phyloP scores from a whole-genome alignment of 2,113 vertebrate species.

The Notechis scutatus region DNA sequence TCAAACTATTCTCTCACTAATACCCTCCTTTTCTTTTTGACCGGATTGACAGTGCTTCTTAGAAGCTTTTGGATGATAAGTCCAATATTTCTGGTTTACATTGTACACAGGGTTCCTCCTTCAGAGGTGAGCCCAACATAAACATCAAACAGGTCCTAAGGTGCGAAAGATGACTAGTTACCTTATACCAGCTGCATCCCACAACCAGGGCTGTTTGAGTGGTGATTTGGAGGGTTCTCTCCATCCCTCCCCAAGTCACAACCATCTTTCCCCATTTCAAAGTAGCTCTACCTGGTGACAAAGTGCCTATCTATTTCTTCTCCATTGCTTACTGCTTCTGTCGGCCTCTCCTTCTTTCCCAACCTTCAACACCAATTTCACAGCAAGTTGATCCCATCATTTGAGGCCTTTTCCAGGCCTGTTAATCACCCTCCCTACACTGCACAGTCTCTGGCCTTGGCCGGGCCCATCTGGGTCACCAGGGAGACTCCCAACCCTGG shows the following conservation, averaged over 20 bases:
- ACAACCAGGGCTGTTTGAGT: background rate
- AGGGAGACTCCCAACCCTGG: background rate
- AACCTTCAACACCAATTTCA: constrained; percentile 32
- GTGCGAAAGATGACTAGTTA: background rate
- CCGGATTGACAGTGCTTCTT: background rate
- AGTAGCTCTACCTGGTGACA: background rate
- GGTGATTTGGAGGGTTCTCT: too few species aligned
- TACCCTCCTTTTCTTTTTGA: background rate
- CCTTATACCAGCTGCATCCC: too few species aligned
- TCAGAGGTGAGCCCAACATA: background rate
- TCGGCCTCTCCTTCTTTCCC: constrained; percentile 3
- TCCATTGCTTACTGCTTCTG: background rate
- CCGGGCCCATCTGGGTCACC: background rate
- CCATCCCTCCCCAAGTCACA: too few species aligned
- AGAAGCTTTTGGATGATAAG: background rate
- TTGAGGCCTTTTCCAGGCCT: background rate
- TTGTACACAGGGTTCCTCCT: background rate
- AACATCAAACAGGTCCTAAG: background rate
- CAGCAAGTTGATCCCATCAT: constrained; percentile 34
- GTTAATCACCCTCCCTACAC: constrained; percentile 14
- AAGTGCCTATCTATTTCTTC: background rate
- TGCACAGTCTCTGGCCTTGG: background rate
- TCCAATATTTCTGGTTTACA: background rate
- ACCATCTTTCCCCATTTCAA: background rate
- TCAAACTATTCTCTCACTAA: background rate